Conservation (phyloP, 2,113 vertebrate genomes). For the Aix galericulata region DNA sequence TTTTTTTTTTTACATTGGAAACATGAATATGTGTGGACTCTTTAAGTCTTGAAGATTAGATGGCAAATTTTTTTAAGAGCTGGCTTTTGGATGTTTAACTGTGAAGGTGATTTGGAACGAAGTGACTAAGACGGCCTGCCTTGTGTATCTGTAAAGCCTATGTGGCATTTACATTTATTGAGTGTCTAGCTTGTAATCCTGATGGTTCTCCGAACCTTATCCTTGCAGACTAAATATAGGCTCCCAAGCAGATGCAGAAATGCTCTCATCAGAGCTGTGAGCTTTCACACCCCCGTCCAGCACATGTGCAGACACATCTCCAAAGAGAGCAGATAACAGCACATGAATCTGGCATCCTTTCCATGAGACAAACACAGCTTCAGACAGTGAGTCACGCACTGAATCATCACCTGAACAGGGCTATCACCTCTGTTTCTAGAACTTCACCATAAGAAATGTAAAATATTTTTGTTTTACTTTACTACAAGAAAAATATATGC, state of each 20-base stretch:
- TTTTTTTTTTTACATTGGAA: not conserved
- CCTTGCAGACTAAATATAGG: not conserved
- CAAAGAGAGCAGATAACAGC: not conserved
- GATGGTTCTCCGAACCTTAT: not conserved
- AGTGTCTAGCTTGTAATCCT: not conserved
- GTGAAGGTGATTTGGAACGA: not conserved
- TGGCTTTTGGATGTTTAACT: not conserved
- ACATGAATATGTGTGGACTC: not conserved
- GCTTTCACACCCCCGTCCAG: not conserved
- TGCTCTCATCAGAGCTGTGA: rapidly evolving
- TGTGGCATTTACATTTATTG: not conserved
- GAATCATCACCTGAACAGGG: not conserved
- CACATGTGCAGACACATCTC: rapidly evolving
- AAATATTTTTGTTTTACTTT: not conserved
- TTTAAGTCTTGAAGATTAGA: not conserved
- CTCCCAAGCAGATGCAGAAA: not conserved
- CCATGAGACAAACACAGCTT: not conserved
- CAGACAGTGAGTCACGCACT: not conserved
- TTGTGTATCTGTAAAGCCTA: not conserved
- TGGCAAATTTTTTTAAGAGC: not conserved
- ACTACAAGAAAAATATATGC: not conserved
- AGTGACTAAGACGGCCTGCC: not conserved
- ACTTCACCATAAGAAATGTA: not conserved
- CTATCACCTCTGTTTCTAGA: not conserved
- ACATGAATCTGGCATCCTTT: rapidly evolving